Evolutionary conservation across 2,113 vertebrate genomes (phyloP).

Genomic region (Glaucidium brasilianum): DNA sequence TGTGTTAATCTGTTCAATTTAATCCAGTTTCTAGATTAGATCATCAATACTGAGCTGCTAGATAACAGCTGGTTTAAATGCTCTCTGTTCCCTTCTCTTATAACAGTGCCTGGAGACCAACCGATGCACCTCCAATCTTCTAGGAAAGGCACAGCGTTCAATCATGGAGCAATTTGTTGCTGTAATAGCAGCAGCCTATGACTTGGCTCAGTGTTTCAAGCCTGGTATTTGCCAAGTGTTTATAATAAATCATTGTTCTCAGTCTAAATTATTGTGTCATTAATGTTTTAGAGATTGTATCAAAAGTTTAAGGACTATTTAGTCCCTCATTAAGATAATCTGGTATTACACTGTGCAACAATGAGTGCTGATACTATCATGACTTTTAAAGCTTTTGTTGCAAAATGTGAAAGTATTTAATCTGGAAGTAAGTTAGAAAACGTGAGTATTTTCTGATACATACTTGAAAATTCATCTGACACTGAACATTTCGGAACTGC

Average conservation of each 20-base stretch:
- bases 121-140: rapidly evolving
- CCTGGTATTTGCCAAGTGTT: rapidly evolving
- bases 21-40: slow-evolving; percentile 48
- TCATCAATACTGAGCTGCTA: neutral
- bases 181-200: neutral
- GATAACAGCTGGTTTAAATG: neutral
- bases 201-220: neutral
- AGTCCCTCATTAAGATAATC: neutral
- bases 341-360: neutral
- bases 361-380: neutral
- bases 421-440: neutral
- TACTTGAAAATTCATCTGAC: neutral
- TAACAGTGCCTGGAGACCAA: rapidly evolving
- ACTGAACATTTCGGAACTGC: neutral
- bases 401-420: neutral
- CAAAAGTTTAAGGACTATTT: neutral
- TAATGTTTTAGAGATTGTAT: neutral
- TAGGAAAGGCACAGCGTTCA: neutral
- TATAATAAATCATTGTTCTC: neutral
- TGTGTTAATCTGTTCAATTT: slow-evolving; percentile 5
- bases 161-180: neutral
- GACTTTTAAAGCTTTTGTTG: neutral
- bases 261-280: neutral
- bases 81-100: neutral
- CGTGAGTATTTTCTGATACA: neutral